Base-by-base conservation (phyloP, 2,888 invertebrate species). In the Hemistola chrysoprasaria region DNA sequence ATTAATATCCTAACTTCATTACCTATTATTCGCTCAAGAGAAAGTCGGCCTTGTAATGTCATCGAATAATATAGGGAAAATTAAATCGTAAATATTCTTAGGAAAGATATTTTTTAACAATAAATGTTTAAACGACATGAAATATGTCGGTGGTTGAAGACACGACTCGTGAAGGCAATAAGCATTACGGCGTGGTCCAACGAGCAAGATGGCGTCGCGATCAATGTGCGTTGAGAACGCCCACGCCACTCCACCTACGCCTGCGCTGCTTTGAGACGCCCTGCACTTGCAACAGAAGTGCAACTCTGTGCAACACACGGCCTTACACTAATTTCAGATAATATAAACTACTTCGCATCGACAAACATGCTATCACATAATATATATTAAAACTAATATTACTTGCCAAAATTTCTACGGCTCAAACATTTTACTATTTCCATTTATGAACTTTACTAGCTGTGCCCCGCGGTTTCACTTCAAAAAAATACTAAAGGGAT, bases 221-320 rank as follows among this genome's bases (percentile, higher is more conserved):
- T 84, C 85, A 80, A 85, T 83, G 74, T 71, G 70, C 67, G 62
- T 53, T 58, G 67, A 76, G 72, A 65, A 82, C 86, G 81, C 86
- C 84, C 83, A 73, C 71, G 71, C 2, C 16, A n/a, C 16, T 2
- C 62, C 63, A 65, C 76, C 78, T 80, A 84, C 86, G 84, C 83
- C 75, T 80, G 82, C 85, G 78, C 80, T 77, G 80, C 84, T 72
- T 78, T 75, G 79, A 78, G 69, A 69, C 82, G 79, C 86, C 86
- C 70, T 78, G 75, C 75, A 76, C 59, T 67, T 79, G 78, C 78
- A 78, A 47, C 59, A 40, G 48, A 66, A 55, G 50, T 75, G 74
- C 78, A 75, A 46, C 65, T 66, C 48, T 54, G 50, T 75, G 74
- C 78, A 75, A 46, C 65, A 66, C 48, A 57, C 67, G 76, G 72